Evolutionary conservation across 2,113 vertebrate genomes (phyloP).

Genomic region (Uria aalge): DNA sequence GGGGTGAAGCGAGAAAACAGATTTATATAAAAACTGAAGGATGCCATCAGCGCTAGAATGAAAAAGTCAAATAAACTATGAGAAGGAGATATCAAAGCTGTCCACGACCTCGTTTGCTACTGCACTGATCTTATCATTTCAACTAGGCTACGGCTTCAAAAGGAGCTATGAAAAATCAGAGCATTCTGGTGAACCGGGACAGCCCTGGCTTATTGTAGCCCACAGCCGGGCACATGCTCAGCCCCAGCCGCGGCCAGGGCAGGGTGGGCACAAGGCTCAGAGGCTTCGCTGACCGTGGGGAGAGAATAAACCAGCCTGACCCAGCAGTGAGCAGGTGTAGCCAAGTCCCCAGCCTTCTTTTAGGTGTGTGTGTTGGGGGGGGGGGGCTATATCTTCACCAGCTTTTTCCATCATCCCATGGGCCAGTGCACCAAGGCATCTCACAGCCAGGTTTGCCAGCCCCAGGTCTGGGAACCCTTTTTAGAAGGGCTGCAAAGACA

Average conservation of each 20-base stretch:
- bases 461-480: not conserved
- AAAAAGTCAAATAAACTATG: not conserved
- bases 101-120: not conserved
- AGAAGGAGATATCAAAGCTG: not conserved
- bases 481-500: not conserved
- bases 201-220: not conserved
- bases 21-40: not conserved
- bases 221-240: fast-evolving
- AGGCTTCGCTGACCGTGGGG: not conserved
- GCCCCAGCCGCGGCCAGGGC: fast-evolving
- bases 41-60: not conserved
- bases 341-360: not conserved
- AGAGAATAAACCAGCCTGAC: not conserved
- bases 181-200: not conserved
- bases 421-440: not conserved
- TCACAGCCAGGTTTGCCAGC: not conserved
- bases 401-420: not conserved
- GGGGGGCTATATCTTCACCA: not conserved
- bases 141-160: not conserved
- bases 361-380: not conserved
- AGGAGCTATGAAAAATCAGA: not conserved
- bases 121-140: not conserved
- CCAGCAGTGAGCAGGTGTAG: not conserved
- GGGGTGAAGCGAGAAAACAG: not conserved
- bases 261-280: not conserved